A percentile compares a stretch with the other conserved stretches of the same genome.
Conservation (phyloP, 1,140 invertebrate species). For the Saccostrea cuccullata region DNA sequence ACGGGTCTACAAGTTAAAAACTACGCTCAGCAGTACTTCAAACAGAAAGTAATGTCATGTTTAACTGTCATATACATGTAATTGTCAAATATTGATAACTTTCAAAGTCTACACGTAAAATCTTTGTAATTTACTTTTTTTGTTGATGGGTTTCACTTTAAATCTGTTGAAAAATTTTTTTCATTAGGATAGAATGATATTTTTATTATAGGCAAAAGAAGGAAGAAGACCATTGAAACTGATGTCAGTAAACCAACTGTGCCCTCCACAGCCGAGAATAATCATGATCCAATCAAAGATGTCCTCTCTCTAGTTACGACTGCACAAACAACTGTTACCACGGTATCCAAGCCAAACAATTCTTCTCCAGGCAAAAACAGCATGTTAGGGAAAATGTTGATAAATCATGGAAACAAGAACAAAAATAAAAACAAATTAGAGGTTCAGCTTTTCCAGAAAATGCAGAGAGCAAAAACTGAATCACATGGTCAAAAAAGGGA, state of each 20-base stretch:
- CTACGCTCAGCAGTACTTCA: conserved; percentile 78
- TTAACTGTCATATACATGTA: no score
- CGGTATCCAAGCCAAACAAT: conserved; percentile 19
- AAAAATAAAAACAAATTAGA: conserved; percentile 5
- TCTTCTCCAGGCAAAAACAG: conserved; percentile 12
- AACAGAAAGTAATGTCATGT: conserved; percentile 72
- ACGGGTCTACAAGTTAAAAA: conserved; percentile 83
- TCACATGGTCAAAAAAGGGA: background rate
- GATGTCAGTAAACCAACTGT: background rate
- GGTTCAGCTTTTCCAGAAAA: background rate
- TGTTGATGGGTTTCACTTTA: no score
- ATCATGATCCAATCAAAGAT: conserved; percentile 51
- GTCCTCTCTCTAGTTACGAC: conserved; percentile 67
- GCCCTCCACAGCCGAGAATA: background rate
- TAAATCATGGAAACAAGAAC: background rate
- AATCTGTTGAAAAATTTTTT: no score
- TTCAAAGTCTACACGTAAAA: no score
- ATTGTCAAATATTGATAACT: no score
- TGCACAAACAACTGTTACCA: conserved; percentile 65
- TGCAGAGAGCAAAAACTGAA: background rate
- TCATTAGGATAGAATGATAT: no score
- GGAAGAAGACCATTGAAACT: background rate
- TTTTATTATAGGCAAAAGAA: conserved; percentile 37
- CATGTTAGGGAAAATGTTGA: conserved; percentile 9
- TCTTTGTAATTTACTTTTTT: no score